phyloP scores from a whole-genome alignment of 2,888 invertebrate species.

The Rotaria magnacalcarata region DNA sequence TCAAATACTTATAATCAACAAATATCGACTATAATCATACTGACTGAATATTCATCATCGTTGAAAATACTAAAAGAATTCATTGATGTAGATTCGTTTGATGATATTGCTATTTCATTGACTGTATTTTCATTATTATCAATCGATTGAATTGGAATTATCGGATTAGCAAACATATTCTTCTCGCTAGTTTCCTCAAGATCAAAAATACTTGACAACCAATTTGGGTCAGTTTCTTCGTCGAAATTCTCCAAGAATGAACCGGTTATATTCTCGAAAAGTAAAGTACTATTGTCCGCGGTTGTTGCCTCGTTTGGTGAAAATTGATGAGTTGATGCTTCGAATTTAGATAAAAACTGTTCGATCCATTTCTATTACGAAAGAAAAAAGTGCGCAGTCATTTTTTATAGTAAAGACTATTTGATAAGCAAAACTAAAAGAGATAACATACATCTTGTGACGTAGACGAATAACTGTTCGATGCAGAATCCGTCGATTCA shows the following conservation, averaged over 20 bases:
- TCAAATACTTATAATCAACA: too few species aligned
- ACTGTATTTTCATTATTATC: background rate
- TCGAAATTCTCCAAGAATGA: background rate
- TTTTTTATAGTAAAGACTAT: too few species aligned
- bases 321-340: background rate
- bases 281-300: background rate
- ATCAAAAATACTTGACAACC: background rate
- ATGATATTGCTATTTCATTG: too few species aligned
- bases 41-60: background rate
- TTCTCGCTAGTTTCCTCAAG: background rate
- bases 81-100: background rate
- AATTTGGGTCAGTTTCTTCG: background rate
- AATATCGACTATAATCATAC: background rate
- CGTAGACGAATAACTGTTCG: background rate
- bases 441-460: background rate
- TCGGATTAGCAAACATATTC: background rate
- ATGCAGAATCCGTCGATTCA: background rate
- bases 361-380: slow-evolving; percentile 27
- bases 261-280: background rate
- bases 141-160: background rate
- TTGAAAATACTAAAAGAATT: background rate
- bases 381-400: background rate
- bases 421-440: too few species aligned
- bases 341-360: slow-evolving; percentile 8
- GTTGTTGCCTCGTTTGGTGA: background rate